A percentile compares a stretch with the other conserved stretches of the same genome.
phyloP scores from a whole-genome alignment of 2,888 invertebrate species.

The Oithona nana region DNA sequence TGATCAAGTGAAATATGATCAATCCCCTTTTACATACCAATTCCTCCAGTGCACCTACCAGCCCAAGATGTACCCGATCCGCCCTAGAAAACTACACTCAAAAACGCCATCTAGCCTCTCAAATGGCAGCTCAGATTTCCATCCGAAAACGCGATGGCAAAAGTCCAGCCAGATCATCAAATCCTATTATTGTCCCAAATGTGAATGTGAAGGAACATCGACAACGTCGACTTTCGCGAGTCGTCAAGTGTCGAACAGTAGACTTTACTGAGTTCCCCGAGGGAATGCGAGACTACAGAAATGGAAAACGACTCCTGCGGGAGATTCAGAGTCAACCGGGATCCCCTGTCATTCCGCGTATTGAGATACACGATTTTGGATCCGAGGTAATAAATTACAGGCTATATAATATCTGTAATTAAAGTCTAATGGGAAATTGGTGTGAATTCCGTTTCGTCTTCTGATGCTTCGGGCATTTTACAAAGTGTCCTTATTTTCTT shows the following conservation, averaged over 20 bases:
- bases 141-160: neutral
- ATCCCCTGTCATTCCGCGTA: neutral
- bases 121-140: too few species aligned
- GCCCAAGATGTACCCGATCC: neutral
- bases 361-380: neutral
- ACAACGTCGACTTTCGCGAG: neutral
- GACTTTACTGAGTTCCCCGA: conserved; percentile 1
- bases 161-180: neutral
- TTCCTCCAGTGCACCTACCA: neutral
- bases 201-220: too few species aligned
- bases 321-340: neutral
- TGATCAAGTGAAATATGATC: too few species aligned
- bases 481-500: too few species aligned
- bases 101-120: neutral
- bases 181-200: too few species aligned
- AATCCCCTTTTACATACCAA: neutral
- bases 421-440: too few species aligned
- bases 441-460: too few species aligned
- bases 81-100: neutral
- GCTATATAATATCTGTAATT: too few species aligned
- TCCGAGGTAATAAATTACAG: too few species aligned
- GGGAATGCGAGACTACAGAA: neutral
- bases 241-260: conserved; percentile 3
- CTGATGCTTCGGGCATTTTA: too few species aligned
- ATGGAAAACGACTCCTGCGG: neutral